A percentile compares a stretch with the other conserved stretches of the same genome.
Conservation (phyloP, 2,888 invertebrate species). For the Cryptops parisi region DNA sequence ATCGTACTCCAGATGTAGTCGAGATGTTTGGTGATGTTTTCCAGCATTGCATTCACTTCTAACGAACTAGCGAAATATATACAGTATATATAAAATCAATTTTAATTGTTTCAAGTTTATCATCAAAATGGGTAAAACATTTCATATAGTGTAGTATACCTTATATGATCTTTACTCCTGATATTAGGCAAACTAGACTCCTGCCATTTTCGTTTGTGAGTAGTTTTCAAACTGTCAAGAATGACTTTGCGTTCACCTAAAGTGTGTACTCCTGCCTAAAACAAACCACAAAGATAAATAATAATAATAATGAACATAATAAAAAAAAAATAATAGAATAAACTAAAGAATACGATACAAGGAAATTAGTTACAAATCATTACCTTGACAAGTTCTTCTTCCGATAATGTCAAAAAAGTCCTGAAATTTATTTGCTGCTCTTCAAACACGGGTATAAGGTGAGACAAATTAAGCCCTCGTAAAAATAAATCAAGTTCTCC, state of each 20-base stretch:
- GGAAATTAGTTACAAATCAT: too few species aligned
- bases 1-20: conserved; percentile 31
- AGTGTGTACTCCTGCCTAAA: conserved; percentile 29
- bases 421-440: conserved; percentile 30
- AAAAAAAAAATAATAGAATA: neutral
- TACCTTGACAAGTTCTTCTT: conserved; percentile 31
- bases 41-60: conserved; percentile 32
- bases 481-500: conserved; percentile 33
- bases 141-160: too few species aligned
- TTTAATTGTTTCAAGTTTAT: conserved; percentile 6
- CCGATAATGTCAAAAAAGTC: conserved; percentile 29
- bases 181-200: conserved; percentile 29
- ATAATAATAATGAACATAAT: neutral
- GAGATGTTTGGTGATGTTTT: conserved; percentile 32
- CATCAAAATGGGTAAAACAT: too few species aligned
- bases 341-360: too few species aligned
- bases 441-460: conserved; percentile 28
- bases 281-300: neutral
- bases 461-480: conserved; percentile 29
- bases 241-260: conserved; percentile 32
- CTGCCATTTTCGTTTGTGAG: conserved; percentile 35
- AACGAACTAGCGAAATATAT: conserved; percentile 27
- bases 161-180: conserved; percentile 25
- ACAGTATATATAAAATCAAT: neutral
- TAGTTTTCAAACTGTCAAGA: conserved; percentile 29